These are phyloP conservation scores for Fratercula arctica DNA, from an alignment of 2,797 vertebrate species.

Conservation along the genomic window DNA sequence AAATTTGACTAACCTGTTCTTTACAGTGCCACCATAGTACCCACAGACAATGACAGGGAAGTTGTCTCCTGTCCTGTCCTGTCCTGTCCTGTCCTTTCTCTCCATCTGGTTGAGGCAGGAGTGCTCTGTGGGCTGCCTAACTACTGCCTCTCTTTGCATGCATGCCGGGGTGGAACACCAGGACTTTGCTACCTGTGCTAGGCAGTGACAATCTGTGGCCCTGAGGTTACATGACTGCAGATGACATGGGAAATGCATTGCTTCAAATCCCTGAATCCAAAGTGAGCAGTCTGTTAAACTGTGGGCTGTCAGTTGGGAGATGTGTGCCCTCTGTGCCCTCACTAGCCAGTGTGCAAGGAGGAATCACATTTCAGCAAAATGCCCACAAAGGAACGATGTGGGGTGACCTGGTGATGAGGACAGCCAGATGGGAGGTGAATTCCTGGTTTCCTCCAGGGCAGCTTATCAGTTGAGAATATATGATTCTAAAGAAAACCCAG, in stretches of 20 bases:
- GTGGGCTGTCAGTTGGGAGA: background rate
- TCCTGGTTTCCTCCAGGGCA: background rate
- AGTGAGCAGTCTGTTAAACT: background rate
- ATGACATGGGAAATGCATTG: rapidly evolving
- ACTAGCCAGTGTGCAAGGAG: background rate
- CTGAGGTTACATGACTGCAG: background rate
- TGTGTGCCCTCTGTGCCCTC: background rate
- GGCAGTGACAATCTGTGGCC: background rate
- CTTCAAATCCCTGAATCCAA: background rate
- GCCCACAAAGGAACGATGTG: background rate
- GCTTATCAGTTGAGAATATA: background rate
- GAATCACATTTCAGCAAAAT: background rate
- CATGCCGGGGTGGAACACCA: background rate
- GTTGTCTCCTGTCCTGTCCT: background rate
- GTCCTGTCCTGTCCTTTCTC: background rate
- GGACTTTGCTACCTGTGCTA: background rate
- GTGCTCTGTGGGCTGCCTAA: background rate
- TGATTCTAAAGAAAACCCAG: background rate
- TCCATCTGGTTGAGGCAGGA: background rate
- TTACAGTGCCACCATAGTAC: background rate
- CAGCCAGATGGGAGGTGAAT: background rate
- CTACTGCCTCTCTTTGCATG: background rate
- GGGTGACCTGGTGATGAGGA: background rate
- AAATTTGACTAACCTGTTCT: background rate
- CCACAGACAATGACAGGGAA: background rate